These are phyloP conservation scores for Dioctria linearis DNA, from an alignment of 2,888 invertebrate species.

Conservation along the genomic window DNA sequence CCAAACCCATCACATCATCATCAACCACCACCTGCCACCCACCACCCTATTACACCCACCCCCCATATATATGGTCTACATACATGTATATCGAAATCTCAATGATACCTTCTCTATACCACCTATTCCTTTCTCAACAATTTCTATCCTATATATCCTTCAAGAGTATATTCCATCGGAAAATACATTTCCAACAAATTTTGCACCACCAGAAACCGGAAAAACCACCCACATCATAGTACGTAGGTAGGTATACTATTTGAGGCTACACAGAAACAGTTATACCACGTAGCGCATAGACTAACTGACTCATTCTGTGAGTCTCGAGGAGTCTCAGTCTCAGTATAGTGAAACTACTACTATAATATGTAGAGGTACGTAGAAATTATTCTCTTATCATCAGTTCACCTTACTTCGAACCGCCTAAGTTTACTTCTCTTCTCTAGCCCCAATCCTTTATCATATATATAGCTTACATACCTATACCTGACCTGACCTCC, in stretches of 20 bases:
- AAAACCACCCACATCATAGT: slow-evolving; percentile 54
- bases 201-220: slow-evolving; percentile 31
- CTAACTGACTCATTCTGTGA: slow-evolving; percentile 46
- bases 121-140: neutral
- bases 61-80: no score
- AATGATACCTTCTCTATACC: slow-evolving; percentile 32
- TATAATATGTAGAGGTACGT: slow-evolving; percentile 28
- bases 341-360: no score
- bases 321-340: no score
- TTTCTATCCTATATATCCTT: slow-evolving; percentile 23
- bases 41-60: neutral
- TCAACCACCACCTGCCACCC: slow-evolving; percentile 26
- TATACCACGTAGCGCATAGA: slow-evolving; percentile 32
- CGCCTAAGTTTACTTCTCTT: slow-evolving; percentile 55
- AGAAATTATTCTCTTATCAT: slow-evolving; percentile 56
- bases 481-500: no score
- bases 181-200: neutral
- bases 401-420: slow-evolving; percentile 56
- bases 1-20: slow-evolving; percentile 13
- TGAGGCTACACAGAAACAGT: slow-evolving; percentile 25
- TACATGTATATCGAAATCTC: neutral
- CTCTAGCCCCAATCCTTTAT: slow-evolving; percentile 41
- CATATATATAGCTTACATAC: neutral
- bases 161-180: neutral
- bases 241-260: slow-evolving; percentile 50